A percentile compares a stretch with the other conserved stretches of the same genome.
Conservation (phyloP, 2,888 invertebrate genomes). For the Lasioglossum calceatum region DNA sequence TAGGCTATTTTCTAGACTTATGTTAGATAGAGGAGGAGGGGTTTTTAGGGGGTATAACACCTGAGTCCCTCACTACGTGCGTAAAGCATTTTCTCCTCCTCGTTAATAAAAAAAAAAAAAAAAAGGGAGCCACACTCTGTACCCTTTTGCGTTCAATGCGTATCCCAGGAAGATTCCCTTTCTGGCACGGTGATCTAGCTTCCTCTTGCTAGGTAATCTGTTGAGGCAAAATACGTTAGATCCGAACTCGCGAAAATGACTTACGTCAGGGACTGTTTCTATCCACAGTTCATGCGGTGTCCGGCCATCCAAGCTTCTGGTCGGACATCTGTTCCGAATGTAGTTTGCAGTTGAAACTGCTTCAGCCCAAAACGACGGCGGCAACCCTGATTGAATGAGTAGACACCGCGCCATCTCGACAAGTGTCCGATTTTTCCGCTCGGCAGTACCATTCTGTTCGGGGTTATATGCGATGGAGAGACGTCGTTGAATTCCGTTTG, state of each 20-base stretch:
- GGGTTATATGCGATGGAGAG: background rate
- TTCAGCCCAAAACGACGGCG: conserved; percentile 25
- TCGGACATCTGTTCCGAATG: conserved; percentile 30
- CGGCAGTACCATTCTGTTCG: conserved; percentile 26
- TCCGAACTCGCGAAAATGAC: background rate
- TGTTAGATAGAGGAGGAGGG: too few relatives aligned
- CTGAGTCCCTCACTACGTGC: too few relatives aligned
- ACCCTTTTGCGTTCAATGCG: background rate
- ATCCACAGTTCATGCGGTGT: conserved; percentile 12
- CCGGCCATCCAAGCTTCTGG: background rate
- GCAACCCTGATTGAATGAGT: background rate
- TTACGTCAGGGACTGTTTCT: background rate
- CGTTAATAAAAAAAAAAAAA: too few relatives aligned
- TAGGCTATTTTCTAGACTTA: too few relatives aligned
- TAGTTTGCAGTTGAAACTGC: conserved; percentile 32
- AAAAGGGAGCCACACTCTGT: too few relatives aligned
- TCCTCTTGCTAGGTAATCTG: background rate
- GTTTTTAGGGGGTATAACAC: too few relatives aligned
- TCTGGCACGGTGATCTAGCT: background rate
- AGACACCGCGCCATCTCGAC: conserved; percentile 24
- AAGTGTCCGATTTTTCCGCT: conserved; percentile 22
- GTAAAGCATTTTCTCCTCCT: too few relatives aligned
- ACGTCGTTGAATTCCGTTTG: conserved; percentile 11
- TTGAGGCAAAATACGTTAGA: background rate
- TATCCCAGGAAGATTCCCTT: background rate